These are phyloP conservation scores for Dicycla oo DNA, from an alignment of 2,888 invertebrate genomes.

Conservation along the genomic window DNA sequence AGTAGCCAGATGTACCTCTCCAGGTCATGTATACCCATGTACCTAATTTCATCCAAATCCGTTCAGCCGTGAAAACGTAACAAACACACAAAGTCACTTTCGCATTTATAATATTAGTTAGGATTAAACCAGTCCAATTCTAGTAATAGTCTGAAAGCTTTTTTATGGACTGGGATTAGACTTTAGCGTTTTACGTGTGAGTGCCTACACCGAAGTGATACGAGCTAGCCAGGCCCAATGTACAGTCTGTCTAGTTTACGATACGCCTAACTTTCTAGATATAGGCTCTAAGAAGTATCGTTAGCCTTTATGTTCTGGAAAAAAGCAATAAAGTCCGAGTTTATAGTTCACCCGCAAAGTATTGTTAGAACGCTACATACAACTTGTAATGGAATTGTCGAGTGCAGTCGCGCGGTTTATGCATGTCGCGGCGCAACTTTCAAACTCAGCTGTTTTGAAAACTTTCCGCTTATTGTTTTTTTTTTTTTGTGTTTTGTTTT, in stretches of 20 bases:
- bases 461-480: conserved; percentile 52
- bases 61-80: too few relatives aligned
- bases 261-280: conserved; percentile 45
- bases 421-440: conserved; percentile 65
- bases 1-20: too few relatives aligned
- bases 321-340: conserved; percentile 61
- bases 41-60: too few relatives aligned
- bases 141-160: conserved; percentile 47
- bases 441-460: conserved; percentile 59
- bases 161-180: conserved; percentile 42
- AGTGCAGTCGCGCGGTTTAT: conserved; percentile 60
- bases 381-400: conserved; percentile 67
- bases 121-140: conserved; percentile 15
- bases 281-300: conserved; percentile 40
- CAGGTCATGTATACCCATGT: too few relatives aligned
- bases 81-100: too few relatives aligned
- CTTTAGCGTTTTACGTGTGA: conserved; percentile 37
- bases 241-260: conserved; percentile 39
- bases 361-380: conserved; percentile 46
- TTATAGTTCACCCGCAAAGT: conserved; percentile 54
- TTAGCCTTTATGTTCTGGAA: conserved; percentile 44
- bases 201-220: conserved; percentile 17
- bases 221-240: conserved; percentile 8
- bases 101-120: too few relatives aligned
- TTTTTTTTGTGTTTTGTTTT: conserved; percentile 43